A percentile compares a stretch with the other conserved stretches of the same genome.
These are phyloP conservation scores for Deroplatys truncata DNA, from an alignment of 2,888 invertebrate species.

Conservation along the genomic window DNA sequence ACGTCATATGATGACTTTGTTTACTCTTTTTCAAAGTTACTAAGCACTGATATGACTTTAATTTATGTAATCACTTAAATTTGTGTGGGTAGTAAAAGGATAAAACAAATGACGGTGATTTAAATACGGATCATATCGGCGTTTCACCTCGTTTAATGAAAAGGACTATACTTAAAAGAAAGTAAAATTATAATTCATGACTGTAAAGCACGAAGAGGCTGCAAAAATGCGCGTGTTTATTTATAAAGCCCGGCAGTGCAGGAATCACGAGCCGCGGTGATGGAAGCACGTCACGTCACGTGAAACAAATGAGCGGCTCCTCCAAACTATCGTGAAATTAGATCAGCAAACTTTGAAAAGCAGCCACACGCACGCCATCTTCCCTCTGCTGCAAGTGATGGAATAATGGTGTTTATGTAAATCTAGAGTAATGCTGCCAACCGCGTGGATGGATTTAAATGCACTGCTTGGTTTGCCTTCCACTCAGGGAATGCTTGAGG, in stretches of 20 bases:
- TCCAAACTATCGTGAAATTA: constrained; percentile 6
- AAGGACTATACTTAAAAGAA: not conserved
- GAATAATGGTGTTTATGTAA: not conserved
- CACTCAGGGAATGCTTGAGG: not conserved
- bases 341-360: not conserved
- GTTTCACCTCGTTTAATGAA: not conserved
- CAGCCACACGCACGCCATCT: not conserved
- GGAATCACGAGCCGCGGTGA: not conserved
- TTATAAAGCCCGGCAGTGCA: not conserved
- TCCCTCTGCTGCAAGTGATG: not conserved
- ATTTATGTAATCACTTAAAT: not conserved
- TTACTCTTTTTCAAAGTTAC: not conserved
- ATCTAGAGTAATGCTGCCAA: not conserved
- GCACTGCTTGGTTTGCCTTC: not conserved
- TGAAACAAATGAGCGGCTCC: not conserved
- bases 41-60: not conserved
- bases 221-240: not conserved
- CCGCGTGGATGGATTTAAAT: not conserved
- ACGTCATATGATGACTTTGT: too few relatives aligned
- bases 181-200: not conserved
- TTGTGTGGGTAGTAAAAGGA: not conserved
- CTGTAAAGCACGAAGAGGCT: not conserved
- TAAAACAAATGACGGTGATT: not conserved
- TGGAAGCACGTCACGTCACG: not conserved
- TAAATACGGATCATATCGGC: not conserved